A percentile compares a stretch with the other conserved stretches of the same genome.
Conservation (phyloP, 2,888 invertebrate species). For the Frankliniella intonsa region DNA sequence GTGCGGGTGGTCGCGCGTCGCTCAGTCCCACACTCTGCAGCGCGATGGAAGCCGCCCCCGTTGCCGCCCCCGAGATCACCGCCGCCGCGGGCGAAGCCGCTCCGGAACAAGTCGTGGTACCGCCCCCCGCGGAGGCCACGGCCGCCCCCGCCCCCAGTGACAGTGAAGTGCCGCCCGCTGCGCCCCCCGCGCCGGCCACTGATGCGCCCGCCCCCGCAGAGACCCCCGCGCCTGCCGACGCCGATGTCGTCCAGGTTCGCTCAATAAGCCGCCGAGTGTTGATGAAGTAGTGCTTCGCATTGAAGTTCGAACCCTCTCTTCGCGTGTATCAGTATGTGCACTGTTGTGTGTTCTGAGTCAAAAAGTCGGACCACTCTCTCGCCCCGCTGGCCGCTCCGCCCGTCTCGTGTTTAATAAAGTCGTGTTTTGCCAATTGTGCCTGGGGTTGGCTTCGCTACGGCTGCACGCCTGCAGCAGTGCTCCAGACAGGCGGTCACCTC, state of each 20-base stretch:
- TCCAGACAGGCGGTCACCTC: neutral
- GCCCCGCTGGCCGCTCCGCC: neutral
- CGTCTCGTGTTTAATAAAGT: neutral
- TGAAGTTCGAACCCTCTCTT: too few species aligned
- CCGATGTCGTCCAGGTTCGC: too few species aligned
- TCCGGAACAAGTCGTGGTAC: neutral
- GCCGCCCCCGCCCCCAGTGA: too few species aligned
- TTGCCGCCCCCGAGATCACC: neutral
- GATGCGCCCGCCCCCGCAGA: too few species aligned
- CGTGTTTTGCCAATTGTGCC: neutral
- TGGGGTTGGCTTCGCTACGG: neutral
- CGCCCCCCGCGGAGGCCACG: neutral
- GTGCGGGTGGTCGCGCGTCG: constrained; percentile 18
- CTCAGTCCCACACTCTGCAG: neutral
- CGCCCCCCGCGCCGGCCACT: too few species aligned
- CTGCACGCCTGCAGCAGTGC: neutral
- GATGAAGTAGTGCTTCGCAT: too few species aligned
- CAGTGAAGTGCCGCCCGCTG: too few species aligned
- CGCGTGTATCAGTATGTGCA: too few species aligned
- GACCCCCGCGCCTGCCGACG: too few species aligned
- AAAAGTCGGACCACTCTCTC: too few species aligned
- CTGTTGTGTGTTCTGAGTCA: too few species aligned
- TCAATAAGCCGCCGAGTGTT: too few species aligned
- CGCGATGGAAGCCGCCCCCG: neutral
- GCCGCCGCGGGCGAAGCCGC: neutral